A percentile compares a stretch with the other conserved stretches of the same genome.
Evolutionary conservation across 1,140 invertebrate species (phyloP).

Genomic region (Hyles vespertilio): DNA sequence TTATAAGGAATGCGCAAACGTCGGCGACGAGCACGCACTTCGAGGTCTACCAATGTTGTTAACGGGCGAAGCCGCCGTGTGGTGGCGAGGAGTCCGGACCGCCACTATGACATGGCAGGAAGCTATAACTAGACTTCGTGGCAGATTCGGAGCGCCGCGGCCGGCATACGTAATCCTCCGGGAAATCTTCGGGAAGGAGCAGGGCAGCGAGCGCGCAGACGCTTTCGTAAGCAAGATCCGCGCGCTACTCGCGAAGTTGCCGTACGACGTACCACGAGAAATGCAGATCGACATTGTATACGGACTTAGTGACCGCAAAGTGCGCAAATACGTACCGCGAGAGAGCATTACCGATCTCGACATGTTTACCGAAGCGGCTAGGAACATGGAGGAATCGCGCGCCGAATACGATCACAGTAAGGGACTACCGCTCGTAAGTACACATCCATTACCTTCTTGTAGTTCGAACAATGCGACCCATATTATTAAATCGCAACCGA

Average conservation of each 20-base stretch:
- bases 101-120: slow-evolving; percentile 12
- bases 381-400: slow-evolving; percentile 7
- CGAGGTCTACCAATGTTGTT: too few relatives aligned
- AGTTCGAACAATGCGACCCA: too few relatives aligned
- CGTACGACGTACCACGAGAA: slow-evolving; percentile 17
- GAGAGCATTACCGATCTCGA: slow-evolving; percentile 1
- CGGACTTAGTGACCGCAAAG: slow-evolving; percentile 12
- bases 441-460: too few relatives aligned
- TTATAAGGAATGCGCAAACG: slow-evolving; percentile 15
- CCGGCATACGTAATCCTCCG: slow-evolving; percentile 22
- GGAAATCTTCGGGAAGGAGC: slow-evolving; percentile 22
- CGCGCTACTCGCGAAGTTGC: slow-evolving; percentile 19
- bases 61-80: too few relatives aligned
- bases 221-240: slow-evolving; percentile 16
- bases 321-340: slow-evolving; percentile 3
- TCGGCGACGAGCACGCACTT: slow-evolving; percentile 11
- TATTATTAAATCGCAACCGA: too few relatives aligned
- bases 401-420: slow-evolving; percentile 1
- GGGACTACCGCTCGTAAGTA: too few relatives aligned
- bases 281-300: slow-evolving; percentile 26
- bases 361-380: slow-evolving; percentile 2
- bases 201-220: slow-evolving; percentile 19
- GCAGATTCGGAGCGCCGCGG: slow-evolving; percentile 14
- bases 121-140: slow-evolving; percentile 10
- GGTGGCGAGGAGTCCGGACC: too few relatives aligned